A percentile compares a stretch with the other conserved stretches of the same genome.
Evolutionary conservation across 1,140 invertebrate species (phyloP).

Genomic region (Cotesia vestalis): DNA sequence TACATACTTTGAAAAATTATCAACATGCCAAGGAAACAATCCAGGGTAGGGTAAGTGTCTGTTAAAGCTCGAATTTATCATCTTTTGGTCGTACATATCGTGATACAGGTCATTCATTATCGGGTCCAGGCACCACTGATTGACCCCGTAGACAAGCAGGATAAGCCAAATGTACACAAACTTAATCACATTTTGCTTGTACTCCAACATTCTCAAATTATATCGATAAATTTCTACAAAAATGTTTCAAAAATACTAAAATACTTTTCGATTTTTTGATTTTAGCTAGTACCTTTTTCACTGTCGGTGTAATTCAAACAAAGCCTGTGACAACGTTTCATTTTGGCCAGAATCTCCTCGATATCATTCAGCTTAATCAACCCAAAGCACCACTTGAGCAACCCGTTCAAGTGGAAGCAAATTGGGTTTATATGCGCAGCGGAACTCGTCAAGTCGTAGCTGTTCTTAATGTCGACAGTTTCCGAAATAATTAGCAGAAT

Average conservation of each 20-base stretch:
- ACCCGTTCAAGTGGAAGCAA: conserved; percentile 37
- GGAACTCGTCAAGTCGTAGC: conserved; percentile 31
- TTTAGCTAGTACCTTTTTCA: conserved; percentile 34
- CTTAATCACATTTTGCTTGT: conserved; percentile 30
- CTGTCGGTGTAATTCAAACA: conserved; percentile 36
- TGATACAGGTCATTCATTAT: conserved; percentile 30
- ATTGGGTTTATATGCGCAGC: conserved; percentile 37
- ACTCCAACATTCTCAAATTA: conserved; percentile 22
- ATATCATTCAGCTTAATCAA: conserved; percentile 34
- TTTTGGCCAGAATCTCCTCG: conserved; percentile 32
- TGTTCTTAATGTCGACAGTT: conserved; percentile 32
- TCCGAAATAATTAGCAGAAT: conserved; percentile 37
- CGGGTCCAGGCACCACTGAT: conserved; percentile 47
- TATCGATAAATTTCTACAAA: conserved; percentile 3
- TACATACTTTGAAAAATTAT: conserved; percentile 36
- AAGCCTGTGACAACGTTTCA: conserved; percentile 43
- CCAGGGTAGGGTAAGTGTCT: conserved; percentile 42
- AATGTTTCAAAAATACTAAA: too few relatives aligned
- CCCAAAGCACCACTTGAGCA: conserved; percentile 47
- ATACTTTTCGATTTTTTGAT: too few relatives aligned
- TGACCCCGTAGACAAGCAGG: conserved; percentile 37
- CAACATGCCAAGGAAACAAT: conserved; percentile 41
- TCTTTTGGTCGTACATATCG: conserved; percentile 24
- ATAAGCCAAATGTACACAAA: conserved; percentile 35
- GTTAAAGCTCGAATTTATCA: conserved; percentile 15